Percentiles rank a stretch among this genome's conserved stretches.
Evolutionary conservation across 2,797 vertebrate genomes (phyloP).

Genomic region (Darevskia mixta): DNA sequence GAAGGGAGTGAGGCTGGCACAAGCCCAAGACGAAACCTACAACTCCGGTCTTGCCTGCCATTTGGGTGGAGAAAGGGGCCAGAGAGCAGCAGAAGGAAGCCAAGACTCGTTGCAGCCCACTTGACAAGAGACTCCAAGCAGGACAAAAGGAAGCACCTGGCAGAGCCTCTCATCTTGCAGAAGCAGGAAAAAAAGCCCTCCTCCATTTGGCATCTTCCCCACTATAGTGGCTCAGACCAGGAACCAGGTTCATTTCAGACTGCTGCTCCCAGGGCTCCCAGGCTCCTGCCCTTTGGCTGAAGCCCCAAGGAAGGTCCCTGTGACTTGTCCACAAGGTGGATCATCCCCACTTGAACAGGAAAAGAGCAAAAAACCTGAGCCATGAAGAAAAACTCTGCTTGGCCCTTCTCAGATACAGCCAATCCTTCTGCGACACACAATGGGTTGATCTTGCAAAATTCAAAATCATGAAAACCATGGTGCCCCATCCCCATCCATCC

Average conservation of each 20-base stretch:
- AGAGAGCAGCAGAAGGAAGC: background rate
- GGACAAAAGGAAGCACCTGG: background rate
- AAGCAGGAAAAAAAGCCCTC: background rate
- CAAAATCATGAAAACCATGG: background rate
- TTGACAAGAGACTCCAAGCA: background rate
- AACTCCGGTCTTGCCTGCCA: background rate
- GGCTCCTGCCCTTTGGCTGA: too few species aligned
- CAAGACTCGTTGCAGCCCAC: background rate
- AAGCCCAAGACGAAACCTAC: background rate
- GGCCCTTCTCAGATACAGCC: background rate
- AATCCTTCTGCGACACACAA: background rate
- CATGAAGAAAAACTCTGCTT: background rate
- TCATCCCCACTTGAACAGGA: too few species aligned
- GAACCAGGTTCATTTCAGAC: background rate
- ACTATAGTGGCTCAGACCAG: background rate
- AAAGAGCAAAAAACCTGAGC: background rate
- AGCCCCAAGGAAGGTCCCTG: too few species aligned
- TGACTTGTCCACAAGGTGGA: too few species aligned
- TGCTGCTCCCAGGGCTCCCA: too few species aligned
- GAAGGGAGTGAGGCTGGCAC: background rate
- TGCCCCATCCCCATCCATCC: background rate
- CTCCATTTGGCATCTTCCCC: too few species aligned
- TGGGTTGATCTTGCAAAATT: background rate
- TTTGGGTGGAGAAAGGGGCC: background rate
- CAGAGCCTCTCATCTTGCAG: too few species aligned